Base-by-base conservation (phyloP, 2,888 invertebrate genomes). In the Polietes domitor region DNA sequence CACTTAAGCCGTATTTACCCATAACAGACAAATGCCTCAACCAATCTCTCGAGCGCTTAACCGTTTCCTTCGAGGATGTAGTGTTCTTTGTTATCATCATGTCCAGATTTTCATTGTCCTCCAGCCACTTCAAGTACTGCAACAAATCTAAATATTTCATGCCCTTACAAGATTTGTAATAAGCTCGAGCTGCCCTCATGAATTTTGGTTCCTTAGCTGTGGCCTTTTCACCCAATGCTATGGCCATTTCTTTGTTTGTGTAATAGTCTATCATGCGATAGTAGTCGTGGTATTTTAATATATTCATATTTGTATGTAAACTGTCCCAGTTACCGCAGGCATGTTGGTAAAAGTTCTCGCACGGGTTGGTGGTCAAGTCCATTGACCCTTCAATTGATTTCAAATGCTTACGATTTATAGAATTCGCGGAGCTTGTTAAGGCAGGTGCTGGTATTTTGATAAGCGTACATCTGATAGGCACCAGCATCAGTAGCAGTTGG, bases 271-370 rank as follows among this genome's bases (percentile, higher is more conserved):
- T 41, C 58, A 58, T 58, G 4, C 55, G 37, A 58, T 73, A 73
- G 24, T 73, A 7, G 1, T 53, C 55, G n/a, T 73, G 72, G 24
- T 73, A 73, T 5, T 73, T 58, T 9, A 21, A 28, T 2, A 24
- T n/a, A 41, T 73, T 19, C 3, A 24, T n/a, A 41, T 73, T 19
- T 12, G 53, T 24, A 55, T 55, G 41, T 15, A 41, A 15, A 24
- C 41, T 73, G n/a, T 73, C 72, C 72, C 72, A 73, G 19, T 73
- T 73, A n/a, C 72, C 72, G 21, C 72, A 73, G 58, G 72, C 37
- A 73, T 58, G 19, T n/a, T 73, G 72, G 37, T 73, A 73, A 24
- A 73, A 73, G 53, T 73, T 58, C 15, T 58, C 72, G 41, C 72
- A 73, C n/a, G 72, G 72, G 24, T 73, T 24, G 3, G 37, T 55